phyloP scores from a whole-genome alignment of 2,113 vertebrate genomes.

The Gopherus evgoodei region DNA sequence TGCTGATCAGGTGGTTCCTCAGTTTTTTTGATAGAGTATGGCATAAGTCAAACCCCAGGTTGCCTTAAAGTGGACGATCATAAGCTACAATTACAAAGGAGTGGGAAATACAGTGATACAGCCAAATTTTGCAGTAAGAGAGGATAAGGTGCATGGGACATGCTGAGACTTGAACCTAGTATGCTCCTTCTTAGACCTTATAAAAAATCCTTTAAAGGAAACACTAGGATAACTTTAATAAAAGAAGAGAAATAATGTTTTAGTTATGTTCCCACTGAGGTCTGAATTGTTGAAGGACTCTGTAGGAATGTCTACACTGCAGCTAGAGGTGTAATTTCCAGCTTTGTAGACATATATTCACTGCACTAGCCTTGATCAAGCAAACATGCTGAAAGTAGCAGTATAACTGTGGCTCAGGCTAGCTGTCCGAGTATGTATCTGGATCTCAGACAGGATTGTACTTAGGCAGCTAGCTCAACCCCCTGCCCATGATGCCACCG shows the following conservation, averaged over 20 bases:
- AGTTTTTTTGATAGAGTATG: too few species aligned
- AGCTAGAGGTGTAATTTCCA: too few species aligned
- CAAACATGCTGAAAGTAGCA: too few species aligned
- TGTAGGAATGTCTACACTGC: accelerated
- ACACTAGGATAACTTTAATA: neutral
- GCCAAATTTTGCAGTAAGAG: conserved; percentile 49
- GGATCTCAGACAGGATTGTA: too few species aligned
- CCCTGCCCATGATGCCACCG: too few species aligned
- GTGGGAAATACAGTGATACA: conserved; percentile 24
- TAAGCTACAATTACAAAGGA: conserved; percentile 50
- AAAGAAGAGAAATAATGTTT: neutral
- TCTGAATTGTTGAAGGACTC: neutral
- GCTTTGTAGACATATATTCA: too few species aligned
- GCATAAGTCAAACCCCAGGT: conserved; percentile 35
- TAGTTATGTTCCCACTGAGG: neutral
- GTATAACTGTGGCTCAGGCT: too few species aligned
- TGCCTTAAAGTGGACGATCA: conserved; percentile 63
- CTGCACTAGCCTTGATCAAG: too few species aligned
- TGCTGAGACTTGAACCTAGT: neutral
- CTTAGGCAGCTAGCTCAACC: too few species aligned
- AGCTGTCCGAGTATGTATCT: too few species aligned
- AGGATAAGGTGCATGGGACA: conserved; percentile 28
- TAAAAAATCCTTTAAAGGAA: conserved; percentile 10
- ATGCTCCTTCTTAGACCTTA: conserved; percentile 18
- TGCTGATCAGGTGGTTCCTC: too few species aligned